Evolutionary conservation across 1,140 invertebrate species (phyloP).

Genomic region (Hestina assimilis): DNA sequence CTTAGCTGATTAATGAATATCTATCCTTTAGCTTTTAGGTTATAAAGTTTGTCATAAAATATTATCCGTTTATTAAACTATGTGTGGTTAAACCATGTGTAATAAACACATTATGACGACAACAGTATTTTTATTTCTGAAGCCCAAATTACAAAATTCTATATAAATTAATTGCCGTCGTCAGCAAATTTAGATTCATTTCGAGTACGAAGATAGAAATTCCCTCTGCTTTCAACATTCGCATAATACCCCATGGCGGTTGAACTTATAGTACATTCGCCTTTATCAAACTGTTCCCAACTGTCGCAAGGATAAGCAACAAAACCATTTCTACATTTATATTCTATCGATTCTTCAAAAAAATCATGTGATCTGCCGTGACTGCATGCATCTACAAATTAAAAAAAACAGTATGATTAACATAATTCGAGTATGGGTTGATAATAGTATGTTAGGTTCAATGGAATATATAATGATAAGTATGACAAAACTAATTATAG

Average conservation of each 20-base stretch:
- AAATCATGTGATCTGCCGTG: slow-evolving; percentile 84
- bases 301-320: slow-evolving; percentile 79
- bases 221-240: slow-evolving; percentile 73
- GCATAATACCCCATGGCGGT: slow-evolving; percentile 81
- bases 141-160: not conserved
- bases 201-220: slow-evolving; percentile 82
- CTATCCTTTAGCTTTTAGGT: no score
- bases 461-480: no score
- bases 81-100: no score
- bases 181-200: slow-evolving; percentile 76
- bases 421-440: no score
- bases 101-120: not conserved
- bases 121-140: not conserved
- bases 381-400: slow-evolving; percentile 84
- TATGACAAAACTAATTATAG: no score
- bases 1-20: no score
- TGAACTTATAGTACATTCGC: slow-evolving; percentile 75
- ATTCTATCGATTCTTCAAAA: slow-evolving; percentile 83
- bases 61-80: no score
- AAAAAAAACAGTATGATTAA: no score
- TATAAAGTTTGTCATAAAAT: no score
- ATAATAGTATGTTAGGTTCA: no score
- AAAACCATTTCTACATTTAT: slow-evolving; percentile 77
- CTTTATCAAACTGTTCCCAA: slow-evolving; percentile 79
- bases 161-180: not conserved